Evolutionary conservation across 30 jellyfish, hydroid and myxozoan species (phyloP).

Genomic region (Phacellophora camtschatica): DNA sequence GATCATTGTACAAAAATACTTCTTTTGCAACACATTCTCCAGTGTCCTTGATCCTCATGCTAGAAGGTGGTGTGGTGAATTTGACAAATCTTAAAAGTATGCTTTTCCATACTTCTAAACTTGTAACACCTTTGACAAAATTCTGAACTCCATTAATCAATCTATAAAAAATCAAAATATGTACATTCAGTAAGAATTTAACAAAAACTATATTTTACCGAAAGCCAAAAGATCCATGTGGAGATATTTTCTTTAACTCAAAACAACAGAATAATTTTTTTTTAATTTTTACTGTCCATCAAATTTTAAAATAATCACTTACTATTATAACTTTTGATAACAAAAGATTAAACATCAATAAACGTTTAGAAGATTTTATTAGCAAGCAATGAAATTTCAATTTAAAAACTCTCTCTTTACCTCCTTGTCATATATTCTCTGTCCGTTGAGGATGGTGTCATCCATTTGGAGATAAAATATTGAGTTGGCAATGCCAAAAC

Average conservation of each 20-base stretch:
- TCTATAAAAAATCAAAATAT: constrained; percentile 10
- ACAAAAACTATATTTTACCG: too few relatives aligned
- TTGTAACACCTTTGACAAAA: constrained; percentile 14
- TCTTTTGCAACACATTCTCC: constrained; percentile 98
- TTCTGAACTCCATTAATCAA: constrained; percentile 62
- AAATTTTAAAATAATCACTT: too few relatives aligned
- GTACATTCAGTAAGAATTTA: too few relatives aligned
- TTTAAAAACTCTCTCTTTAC: too few relatives aligned
- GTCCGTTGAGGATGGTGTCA: constrained; percentile 93
- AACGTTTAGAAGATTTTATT: too few relatives aligned
- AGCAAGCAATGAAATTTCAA: too few relatives aligned
- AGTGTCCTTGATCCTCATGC: constrained; percentile 38
- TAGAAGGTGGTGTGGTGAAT: constrained; percentile 38
- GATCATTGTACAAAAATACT: constrained; percentile 65
- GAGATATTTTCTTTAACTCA: too few relatives aligned
- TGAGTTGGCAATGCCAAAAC: constrained; percentile 95
- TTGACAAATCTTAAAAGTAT: constrained; percentile 5
- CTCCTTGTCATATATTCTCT: constrained; percentile 88
- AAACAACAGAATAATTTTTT: too few relatives aligned
- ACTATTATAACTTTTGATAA: too few relatives aligned
- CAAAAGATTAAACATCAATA: too few relatives aligned
- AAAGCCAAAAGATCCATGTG: too few relatives aligned
- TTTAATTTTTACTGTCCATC: too few relatives aligned
- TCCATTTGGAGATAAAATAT: constrained; percentile 84
- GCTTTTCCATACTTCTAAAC: constrained; percentile 42